These are phyloP conservation scores for Petrolisthes manimaculis DNA, from an alignment of 2,888 invertebrate species.

Conservation along the genomic window DNA sequence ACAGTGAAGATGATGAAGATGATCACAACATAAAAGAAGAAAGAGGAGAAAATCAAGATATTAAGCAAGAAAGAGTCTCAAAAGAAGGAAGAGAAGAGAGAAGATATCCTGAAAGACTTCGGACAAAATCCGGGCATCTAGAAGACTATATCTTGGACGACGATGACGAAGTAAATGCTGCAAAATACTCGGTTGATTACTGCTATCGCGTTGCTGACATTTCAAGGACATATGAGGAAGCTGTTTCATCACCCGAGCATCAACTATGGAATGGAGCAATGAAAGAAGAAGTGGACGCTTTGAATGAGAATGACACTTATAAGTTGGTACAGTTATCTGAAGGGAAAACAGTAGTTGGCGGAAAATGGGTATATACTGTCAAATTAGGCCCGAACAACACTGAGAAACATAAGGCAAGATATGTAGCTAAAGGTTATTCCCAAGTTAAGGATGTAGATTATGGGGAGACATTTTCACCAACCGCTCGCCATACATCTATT, in stretches of 20 bases:
- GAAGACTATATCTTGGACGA: background rate
- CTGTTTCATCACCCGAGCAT: background rate
- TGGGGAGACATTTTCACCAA: conserved; percentile 17
- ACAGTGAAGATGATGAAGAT: background rate
- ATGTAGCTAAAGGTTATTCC: conserved; percentile 33
- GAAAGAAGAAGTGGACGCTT: background rate
- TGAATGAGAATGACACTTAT: conserved; percentile 19
- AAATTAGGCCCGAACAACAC: background rate
- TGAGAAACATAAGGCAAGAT: conserved; percentile 18
- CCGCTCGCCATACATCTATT: conserved; percentile 7
- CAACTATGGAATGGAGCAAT: background rate
- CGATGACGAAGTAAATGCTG: background rate
- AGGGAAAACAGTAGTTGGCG: conserved; percentile 21
- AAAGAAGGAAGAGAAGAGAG: no score
- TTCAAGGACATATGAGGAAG: background rate
- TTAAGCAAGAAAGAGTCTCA: background rate
- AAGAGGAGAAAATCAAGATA: background rate
- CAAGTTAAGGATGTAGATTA: conserved; percentile 16
- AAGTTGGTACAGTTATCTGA: background rate
- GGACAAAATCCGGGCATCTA: no score
- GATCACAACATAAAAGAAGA: background rate
- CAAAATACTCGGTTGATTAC: background rate
- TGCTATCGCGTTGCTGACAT: background rate
- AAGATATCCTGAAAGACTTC: no score
- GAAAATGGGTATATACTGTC: conserved; percentile 15